Percentiles rank a stretch among this genome's conserved stretches.
Evolutionary conservation across 2,113 vertebrate genomes (phyloP).

Genomic region (Sakesphorus luctuosus): DNA sequence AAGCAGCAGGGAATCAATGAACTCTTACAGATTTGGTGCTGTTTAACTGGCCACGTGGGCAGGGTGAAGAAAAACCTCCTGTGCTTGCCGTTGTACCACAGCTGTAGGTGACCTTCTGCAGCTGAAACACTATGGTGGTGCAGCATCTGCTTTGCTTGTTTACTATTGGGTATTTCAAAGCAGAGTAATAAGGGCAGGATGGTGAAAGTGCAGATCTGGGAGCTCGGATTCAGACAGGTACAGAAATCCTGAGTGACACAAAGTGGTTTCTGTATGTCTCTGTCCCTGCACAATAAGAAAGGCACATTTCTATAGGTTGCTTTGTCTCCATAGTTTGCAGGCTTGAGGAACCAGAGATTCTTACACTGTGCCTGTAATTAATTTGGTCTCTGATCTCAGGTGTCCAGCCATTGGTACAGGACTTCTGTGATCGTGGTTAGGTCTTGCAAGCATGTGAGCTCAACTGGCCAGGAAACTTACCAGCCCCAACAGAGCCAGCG

Average conservation of each 20-base stretch:
- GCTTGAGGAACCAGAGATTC: neutral
- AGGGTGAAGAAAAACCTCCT: neutral
- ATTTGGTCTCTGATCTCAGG: neutral
- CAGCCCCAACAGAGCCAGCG: neutral
- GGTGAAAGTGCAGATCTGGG: neutral
- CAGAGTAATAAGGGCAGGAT: neutral
- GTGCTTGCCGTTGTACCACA: neutral
- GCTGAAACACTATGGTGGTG: neutral
- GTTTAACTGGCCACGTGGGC: neutral
- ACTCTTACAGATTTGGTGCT: neutral
- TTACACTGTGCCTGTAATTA: neutral
- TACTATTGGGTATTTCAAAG: neutral
- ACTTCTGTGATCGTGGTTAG: neutral
- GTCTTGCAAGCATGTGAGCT: neutral
- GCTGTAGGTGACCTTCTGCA: conserved; percentile 1
- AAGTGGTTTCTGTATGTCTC: neutral
- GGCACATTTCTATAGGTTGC: neutral
- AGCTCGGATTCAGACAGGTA: neutral
- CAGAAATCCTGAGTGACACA: neutral
- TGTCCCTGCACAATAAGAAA: neutral
- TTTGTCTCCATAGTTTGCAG: neutral
- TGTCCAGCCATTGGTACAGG: neutral
- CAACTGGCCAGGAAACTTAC: neutral
- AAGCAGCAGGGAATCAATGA: neutral
- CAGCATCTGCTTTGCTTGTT: neutral